Base-by-base conservation (phyloP, 1,140 invertebrate genomes). In the Leptinotarsa undecemlineata region DNA sequence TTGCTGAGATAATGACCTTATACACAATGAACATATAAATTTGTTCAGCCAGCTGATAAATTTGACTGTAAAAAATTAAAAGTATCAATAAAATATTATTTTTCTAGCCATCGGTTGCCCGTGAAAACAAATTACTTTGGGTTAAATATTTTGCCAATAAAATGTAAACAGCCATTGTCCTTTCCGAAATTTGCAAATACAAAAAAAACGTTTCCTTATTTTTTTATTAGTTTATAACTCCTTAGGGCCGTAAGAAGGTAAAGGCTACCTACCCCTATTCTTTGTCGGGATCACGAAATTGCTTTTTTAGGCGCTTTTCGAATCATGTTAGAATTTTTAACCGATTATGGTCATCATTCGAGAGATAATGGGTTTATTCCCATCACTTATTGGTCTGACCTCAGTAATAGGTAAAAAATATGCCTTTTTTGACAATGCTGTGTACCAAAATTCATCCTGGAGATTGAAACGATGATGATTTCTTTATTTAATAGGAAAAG, bases 221-320 rank as follows among this genome's bases (percentile, higher is more conserved):
- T 42, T 57, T 57, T 57, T 57, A 57, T 57, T 57, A 19, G 51
- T 57, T 57, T 57, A 57, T 57, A 57, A 57, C 51, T 57, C 51
- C 51, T 57, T 57, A 57, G 51, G 51, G 51, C n/a, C n/a, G n/a
- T n/a, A 17, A 17, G n/a, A 19, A 57, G 51, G 51, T 19, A 57
- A 57, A 57, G 51, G 51, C 51, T 57, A 57, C 51, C 51, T 57
- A 57, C 51, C 51, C 51, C 51, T 57, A 57, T 57, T 57, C 51
- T 57, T 57, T 57, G 51, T 17, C 51, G 51, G 51, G n/a, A 57
- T 57, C 51, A 57, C 51, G n/a, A 57, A 15, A 57, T 57, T 15
- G 51, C 6, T 19, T 57, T 19, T 57, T 57, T 57, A 57, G 15
- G 15, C 15, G 3, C 5, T 57, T 57, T 57, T 2, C 1, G 51